Conservation (phyloP, 2,113 vertebrate genomes). For the Lates calcarifer region DNA sequence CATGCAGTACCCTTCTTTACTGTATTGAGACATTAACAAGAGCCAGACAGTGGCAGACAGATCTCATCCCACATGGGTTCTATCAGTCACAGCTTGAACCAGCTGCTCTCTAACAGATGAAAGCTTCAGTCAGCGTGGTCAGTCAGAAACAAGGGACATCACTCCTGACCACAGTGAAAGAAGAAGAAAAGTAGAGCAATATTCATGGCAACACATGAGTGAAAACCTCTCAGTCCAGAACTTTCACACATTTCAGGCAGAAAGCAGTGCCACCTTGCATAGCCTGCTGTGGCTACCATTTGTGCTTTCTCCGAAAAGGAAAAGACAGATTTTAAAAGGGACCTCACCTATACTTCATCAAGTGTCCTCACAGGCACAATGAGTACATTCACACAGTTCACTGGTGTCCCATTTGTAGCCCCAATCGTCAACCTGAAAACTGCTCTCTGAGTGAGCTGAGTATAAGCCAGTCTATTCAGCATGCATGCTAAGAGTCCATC, state of each 20-base stretch:
- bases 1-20: not conserved
- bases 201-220: constrained; percentile 7
- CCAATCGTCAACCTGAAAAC: constrained; percentile 15
- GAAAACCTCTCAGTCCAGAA: constrained; percentile 3
- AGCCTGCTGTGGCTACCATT: not conserved
- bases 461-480: constrained; percentile 22
- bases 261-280: not conserved
- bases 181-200: constrained; percentile 24
- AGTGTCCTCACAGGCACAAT: constrained; percentile 18
- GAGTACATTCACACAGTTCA: constrained; percentile 12
- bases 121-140: constrained; percentile 5
- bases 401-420: constrained; percentile 21
- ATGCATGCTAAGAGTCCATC: constrained; percentile 16
- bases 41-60: not conserved
- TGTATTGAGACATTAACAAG: not conserved
- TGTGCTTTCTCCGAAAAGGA: not conserved
- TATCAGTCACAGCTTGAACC: not conserved
- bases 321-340: constrained; percentile 3
- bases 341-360: not conserved
- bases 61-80: not conserved
- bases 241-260: constrained; percentile 15
- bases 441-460: not conserved
- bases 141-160: constrained; percentile 17
- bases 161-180: constrained; percentile 14
- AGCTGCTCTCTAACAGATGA: constrained; percentile 23